Evolutionary conservation across 1,140 invertebrate genomes (phyloP).

Genomic region (Caenorhabditis remanei): DNA sequence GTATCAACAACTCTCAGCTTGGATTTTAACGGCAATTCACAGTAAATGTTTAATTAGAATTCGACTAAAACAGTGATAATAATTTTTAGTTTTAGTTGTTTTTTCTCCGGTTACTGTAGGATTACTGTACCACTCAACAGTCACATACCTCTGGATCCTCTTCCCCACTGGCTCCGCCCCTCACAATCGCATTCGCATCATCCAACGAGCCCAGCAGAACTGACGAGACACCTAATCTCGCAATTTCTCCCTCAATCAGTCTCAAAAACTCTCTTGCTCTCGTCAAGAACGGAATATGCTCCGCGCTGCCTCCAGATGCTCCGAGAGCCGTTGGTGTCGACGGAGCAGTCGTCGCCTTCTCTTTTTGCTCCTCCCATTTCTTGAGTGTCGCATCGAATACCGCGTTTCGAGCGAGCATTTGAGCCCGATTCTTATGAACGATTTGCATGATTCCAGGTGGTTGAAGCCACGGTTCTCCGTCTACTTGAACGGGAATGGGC

Average conservation of each 20-base stretch:
- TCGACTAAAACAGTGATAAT: no score
- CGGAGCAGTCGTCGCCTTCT: slow-evolving; percentile 60
- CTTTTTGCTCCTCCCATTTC: slow-evolving; percentile 90
- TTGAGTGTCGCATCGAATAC: slow-evolving; percentile 89
- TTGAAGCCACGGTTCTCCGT: slow-evolving; percentile 98
- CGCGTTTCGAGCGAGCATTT: slow-evolving; percentile 92
- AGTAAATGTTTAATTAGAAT: no score
- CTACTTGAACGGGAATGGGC: slow-evolving; percentile 81
- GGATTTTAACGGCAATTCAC: no score
- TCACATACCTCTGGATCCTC: slow-evolving; percentile 5
- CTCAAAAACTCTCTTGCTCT: slow-evolving; percentile 58
- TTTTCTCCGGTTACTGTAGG: neutral
- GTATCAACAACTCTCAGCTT: no score
- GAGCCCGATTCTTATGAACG: slow-evolving; percentile 94
- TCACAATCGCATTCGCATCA: slow-evolving; percentile 49
- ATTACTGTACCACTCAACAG: neutral
- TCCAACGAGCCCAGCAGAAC: slow-evolving; percentile 62
- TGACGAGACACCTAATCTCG: slow-evolving; percentile 48
- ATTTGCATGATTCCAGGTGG: slow-evolving; percentile 94
- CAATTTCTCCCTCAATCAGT: slow-evolving; percentile 54
- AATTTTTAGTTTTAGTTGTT: no score
- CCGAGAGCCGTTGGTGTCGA: slow-evolving; percentile 60
- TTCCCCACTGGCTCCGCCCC: slow-evolving; percentile 4
- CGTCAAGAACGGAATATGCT: slow-evolving; percentile 43
- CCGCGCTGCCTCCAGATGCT: neutral